phyloP scores from a whole-genome alignment of 1,140 invertebrate genomes.

The Drosophila lini region DNA sequence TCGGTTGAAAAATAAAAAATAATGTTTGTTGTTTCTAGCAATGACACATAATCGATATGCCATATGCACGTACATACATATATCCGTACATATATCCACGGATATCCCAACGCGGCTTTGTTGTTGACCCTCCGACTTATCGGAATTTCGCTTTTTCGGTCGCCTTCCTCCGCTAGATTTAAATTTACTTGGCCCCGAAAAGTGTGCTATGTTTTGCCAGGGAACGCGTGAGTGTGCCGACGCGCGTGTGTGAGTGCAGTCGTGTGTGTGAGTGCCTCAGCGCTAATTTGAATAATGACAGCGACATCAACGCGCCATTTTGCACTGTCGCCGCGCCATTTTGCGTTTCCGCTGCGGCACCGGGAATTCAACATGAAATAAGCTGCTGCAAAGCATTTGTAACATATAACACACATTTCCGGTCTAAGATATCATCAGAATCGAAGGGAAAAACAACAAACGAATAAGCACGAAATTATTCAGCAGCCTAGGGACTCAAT shows the following conservation, averaged over 20 bases:
- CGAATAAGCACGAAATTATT: constrained; percentile 45
- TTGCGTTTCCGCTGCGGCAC: constrained; percentile 66
- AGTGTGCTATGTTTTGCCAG: constrained; percentile 58
- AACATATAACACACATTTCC: constrained; percentile 18
- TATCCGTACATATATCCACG: constrained; percentile 9
- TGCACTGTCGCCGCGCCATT: constrained; percentile 62
- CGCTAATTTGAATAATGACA: constrained; percentile 83
- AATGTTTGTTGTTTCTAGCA: constrained; percentile 24
- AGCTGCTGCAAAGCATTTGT: constrained; percentile 16
- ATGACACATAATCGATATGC: constrained; percentile 37
- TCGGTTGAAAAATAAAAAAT: constrained; percentile 9
- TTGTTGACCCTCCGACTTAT: constrained; percentile 63
- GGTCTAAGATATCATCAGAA: constrained; percentile 13
- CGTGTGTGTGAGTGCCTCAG: constrained; percentile 60
- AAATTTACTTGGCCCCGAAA: constrained; percentile 44
- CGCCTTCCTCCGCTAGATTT: constrained; percentile 30
- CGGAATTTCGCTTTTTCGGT: constrained; percentile 51
- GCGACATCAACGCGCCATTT: constrained; percentile 78
- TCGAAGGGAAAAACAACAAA: constrained; percentile 26
- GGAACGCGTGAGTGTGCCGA: constrained; percentile 42
- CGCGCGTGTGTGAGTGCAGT: constrained; percentile 41
- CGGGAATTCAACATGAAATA: constrained; percentile 57
- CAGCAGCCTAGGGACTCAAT: constrained; percentile 11
- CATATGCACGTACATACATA: not conserved
- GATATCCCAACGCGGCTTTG: constrained; percentile 17